phyloP scores from a whole-genome alignment of 2,797 vertebrate genomes.

The Falco columbarius region DNA sequence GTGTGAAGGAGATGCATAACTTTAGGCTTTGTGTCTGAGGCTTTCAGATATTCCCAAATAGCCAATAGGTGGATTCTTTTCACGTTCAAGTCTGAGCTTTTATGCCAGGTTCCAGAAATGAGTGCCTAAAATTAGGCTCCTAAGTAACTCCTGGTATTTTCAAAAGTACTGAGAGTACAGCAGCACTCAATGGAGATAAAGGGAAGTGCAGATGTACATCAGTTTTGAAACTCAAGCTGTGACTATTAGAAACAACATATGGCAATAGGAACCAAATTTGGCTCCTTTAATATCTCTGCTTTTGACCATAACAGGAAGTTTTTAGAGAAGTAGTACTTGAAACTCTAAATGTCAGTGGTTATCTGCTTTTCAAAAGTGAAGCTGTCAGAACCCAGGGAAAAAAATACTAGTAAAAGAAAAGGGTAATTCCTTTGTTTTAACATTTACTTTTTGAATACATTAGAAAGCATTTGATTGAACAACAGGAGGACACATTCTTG shows the following conservation, averaged over 20 bases:
- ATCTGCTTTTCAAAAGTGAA: not conserved
- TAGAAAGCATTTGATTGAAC: not conserved
- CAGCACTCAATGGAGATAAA: constrained; percentile 4
- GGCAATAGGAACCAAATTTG: not conserved
- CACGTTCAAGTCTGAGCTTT: not conserved
- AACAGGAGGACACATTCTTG: not conserved
- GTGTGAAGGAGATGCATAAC: not conserved
- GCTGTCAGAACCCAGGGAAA: not conserved
- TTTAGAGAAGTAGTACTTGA: constrained; percentile 1
- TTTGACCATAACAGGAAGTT: not conserved
- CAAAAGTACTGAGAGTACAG: not conserved
- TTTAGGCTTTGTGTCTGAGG: not conserved
- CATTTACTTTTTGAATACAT: not conserved
- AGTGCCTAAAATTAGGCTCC: constrained; percentile 5
- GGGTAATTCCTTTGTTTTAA: not conserved
- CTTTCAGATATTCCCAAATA: not conserved
- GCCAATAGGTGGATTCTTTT: not conserved
- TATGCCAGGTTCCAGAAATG: not conserved
- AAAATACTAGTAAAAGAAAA: not conserved
- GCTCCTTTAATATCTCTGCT: not conserved
- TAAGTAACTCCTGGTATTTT: not conserved
- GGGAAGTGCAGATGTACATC: not conserved
- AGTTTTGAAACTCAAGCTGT: constrained; percentile 35
- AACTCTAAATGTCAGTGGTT: not conserved
- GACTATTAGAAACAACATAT: constrained; percentile 45